These are phyloP conservation scores for Leguminivora glycinivorella DNA, from an alignment of 1,140 invertebrate genomes.

Conservation along the genomic window DNA sequence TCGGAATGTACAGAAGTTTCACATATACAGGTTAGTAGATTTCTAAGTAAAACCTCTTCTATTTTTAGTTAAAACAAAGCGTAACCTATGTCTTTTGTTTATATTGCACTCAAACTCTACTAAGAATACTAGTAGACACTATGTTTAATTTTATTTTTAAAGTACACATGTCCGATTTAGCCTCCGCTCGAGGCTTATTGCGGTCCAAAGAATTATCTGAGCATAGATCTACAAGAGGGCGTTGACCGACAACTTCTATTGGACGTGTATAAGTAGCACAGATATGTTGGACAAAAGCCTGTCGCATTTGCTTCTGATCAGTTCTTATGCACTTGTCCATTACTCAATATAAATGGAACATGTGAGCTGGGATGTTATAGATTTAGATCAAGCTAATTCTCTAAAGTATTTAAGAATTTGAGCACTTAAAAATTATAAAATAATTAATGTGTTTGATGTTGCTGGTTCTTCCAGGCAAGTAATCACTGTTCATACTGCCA, in stretches of 20 bases:
- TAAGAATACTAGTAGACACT: neutral
- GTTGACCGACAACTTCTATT: constrained; percentile 55
- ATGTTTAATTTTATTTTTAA: constrained; percentile 39
- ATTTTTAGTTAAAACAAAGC: neutral
- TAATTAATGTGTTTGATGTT: too few relatives aligned
- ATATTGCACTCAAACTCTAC: neutral
- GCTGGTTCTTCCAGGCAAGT: too few relatives aligned
- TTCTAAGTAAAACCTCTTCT: too few relatives aligned
- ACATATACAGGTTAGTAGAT: neutral
- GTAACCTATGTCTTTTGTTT: neutral
- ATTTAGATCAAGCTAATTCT: too few relatives aligned
- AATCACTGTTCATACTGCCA: too few relatives aligned
- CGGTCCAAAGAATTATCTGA: constrained; percentile 73
- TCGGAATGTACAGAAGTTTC: neutral
- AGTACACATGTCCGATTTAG: constrained; percentile 45
- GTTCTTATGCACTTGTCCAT: neutral
- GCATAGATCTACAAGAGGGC: constrained; percentile 68
- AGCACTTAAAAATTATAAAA: too few relatives aligned
- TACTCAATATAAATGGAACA: neutral
- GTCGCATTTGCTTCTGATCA: constrained; percentile 11
- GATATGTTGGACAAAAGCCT: constrained; percentile 22
- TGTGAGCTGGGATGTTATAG: too few relatives aligned
- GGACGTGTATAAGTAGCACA: constrained; percentile 18
- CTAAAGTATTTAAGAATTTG: too few relatives aligned
- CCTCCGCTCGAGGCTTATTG: constrained; percentile 57